These are phyloP conservation scores for Leucosticte australis DNA, from an alignment of 2,113 vertebrate genomes.

Conservation along the genomic window DNA sequence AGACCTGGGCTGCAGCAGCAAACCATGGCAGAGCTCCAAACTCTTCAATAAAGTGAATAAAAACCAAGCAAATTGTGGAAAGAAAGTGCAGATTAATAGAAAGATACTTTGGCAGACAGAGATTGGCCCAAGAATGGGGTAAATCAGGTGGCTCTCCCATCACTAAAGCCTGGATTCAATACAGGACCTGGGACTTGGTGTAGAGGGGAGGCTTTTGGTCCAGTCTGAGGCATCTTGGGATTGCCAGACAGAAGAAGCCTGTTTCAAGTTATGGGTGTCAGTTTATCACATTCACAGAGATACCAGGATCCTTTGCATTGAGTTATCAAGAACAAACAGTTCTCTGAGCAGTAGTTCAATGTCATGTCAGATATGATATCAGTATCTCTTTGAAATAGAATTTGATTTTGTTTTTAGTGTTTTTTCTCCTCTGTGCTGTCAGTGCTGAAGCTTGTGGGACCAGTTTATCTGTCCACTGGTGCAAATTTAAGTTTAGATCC, in stretches of 20 bases:
- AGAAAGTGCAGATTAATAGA: background rate
- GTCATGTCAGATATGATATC: background rate
- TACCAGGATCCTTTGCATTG: background rate
- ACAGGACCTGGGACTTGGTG: rapidly evolving
- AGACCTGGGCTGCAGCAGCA: background rate
- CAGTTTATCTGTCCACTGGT: background rate
- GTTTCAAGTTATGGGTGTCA: background rate
- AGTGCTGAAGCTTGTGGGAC: background rate
- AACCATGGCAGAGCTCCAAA: background rate
- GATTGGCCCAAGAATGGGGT: rapidly evolving
- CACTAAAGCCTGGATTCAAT: background rate
- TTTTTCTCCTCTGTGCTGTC: background rate
- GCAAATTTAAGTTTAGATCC: background rate
- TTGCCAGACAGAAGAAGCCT: background rate
- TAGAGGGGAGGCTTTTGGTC: background rate
- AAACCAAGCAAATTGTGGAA: background rate
- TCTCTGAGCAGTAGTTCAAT: background rate
- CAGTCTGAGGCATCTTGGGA: background rate
- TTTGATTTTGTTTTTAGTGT: background rate
- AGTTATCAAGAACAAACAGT: background rate
- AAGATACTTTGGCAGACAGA: background rate
- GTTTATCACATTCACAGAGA: background rate
- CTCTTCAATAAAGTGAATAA: background rate
- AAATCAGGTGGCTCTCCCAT: background rate
- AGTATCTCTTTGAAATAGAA: background rate